These are phyloP conservation scores for Scatophagus argus DNA, from an alignment of 2,113 vertebrate species.

Conservation along the genomic window DNA sequence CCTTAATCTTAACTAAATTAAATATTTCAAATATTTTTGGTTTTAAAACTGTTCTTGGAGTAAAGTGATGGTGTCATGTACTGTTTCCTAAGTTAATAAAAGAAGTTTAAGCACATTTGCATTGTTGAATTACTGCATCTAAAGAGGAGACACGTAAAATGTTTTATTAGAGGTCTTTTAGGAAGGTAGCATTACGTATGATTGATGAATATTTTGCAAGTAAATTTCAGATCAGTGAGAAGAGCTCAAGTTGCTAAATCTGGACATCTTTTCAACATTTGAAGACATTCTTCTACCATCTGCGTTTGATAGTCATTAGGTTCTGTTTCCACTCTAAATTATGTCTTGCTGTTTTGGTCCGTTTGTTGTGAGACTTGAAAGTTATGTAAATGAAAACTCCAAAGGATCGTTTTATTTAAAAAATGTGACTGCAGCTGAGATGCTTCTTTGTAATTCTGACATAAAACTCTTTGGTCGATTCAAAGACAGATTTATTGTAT, in stretches of 20 bases:
- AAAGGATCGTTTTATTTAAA: constrained; percentile 63
- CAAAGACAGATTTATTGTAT: constrained; percentile 19
- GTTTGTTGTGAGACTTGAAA: constrained; percentile 66
- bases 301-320: constrained; percentile 71
- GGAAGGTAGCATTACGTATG: neutral
- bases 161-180: neutral
- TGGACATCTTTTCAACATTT: constrained; percentile 54
- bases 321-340: constrained; percentile 67
- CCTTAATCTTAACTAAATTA: constrained; percentile 59
- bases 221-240: constrained; percentile 19
- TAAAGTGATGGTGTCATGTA: neutral
- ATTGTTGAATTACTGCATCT: neutral
- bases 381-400: constrained; percentile 65
- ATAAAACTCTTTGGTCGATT: constrained; percentile 48
- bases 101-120: neutral
- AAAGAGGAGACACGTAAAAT: neutral
- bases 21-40: constrained; percentile 55
- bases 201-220: constrained; percentile 25
- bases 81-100: neutral
- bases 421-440: constrained; percentile 56
- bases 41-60: constrained; percentile 16
- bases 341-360: constrained; percentile 41
- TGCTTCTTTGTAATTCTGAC: constrained; percentile 55
- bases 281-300: constrained; percentile 69
- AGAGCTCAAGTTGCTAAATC: constrained; percentile 42